phyloP scores from a whole-genome alignment of 2,888 invertebrate genomes.

The Chymomyza fuscimana region DNA sequence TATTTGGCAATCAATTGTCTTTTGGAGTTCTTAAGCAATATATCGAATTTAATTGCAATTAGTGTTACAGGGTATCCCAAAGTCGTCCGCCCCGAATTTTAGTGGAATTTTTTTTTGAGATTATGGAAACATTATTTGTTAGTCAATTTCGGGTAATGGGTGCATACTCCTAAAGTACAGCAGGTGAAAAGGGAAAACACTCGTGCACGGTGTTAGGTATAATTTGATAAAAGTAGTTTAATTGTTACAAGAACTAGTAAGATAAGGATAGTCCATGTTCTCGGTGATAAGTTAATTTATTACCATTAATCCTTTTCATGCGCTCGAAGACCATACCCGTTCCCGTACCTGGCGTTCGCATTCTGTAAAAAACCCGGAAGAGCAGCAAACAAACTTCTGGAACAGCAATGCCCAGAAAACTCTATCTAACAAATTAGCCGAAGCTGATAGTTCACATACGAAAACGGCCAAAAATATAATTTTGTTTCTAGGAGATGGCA shows the following conservation, averaged over 20 bases:
- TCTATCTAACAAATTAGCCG: constrained; percentile 63
- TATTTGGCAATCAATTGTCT: too few species aligned
- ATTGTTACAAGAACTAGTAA: background rate
- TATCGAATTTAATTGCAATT: too few species aligned
- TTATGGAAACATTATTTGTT: too few species aligned
- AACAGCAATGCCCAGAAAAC: constrained; percentile 72
- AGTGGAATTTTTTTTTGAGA: too few species aligned
- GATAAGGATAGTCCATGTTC: background rate
- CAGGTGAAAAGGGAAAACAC: too few species aligned
- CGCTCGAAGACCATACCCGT: constrained; percentile 53
- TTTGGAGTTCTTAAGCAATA: too few species aligned
- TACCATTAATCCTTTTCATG: background rate
- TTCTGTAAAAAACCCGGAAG: constrained; percentile 57
- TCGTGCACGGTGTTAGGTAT: too few species aligned
- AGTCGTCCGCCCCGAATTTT: too few species aligned
- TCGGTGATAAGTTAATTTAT: background rate
- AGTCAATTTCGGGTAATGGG: too few species aligned
- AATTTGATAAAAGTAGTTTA: background rate
- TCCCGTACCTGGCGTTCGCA: constrained; percentile 25
- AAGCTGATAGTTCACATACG: constrained; percentile 46
- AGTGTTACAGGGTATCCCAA: too few species aligned
- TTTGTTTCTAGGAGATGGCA: constrained; percentile 88
- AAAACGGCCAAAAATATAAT: constrained; percentile 83
- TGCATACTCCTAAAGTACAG: too few species aligned
- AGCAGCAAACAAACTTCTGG: constrained; percentile 74